Conservation (phyloP, 30 jellyfish, hydroid and myxozoan species). For the Cassiopea andromeda region DNA sequence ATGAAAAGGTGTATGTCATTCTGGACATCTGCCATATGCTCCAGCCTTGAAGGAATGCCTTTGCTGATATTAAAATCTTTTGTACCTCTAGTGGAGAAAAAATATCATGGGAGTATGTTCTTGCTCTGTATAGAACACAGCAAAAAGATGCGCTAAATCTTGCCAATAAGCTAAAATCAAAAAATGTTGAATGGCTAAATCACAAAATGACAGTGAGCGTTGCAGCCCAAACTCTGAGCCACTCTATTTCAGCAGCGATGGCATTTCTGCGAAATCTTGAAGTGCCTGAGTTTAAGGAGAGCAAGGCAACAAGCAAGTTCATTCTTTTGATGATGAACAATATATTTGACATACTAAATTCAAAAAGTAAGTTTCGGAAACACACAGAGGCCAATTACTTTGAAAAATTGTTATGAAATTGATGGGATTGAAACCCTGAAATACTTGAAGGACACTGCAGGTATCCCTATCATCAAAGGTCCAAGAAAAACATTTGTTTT, state of each 20-base stretch:
- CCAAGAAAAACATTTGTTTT: constrained; percentile 27
- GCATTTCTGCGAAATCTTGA: constrained; percentile 5
- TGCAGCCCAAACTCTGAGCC: constrained; percentile 35
- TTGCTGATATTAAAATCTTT: neutral
- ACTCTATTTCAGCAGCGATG: constrained; percentile 55
- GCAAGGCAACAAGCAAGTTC: constrained; percentile 38
- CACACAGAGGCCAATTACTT: neutral
- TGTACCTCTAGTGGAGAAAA: constrained; percentile 15
- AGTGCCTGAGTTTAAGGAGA: constrained; percentile 21
- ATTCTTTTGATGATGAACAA: constrained; percentile 17
- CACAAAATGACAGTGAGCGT: constrained; percentile 68
- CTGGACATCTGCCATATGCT: constrained; percentile 45
- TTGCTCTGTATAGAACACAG: constrained; percentile 24
- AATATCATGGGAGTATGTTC: constrained; percentile 40
- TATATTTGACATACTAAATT: constrained; percentile 17
- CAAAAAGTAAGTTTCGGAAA: constrained; percentile 35
- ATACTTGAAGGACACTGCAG: constrained; percentile 15
- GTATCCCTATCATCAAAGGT: constrained; percentile 2
- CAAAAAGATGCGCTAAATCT: constrained; percentile 53
- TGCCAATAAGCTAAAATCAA: constrained; percentile 16
- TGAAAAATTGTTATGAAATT: constrained; percentile 16
- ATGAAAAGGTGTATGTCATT: constrained; percentile 22
- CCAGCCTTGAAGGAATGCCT: constrained; percentile 39
- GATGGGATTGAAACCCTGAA: neutral
- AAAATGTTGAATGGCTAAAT: constrained; percentile 58